Conservation (phyloP, 1,140 invertebrate species). For the Zaprionus davidi region DNA sequence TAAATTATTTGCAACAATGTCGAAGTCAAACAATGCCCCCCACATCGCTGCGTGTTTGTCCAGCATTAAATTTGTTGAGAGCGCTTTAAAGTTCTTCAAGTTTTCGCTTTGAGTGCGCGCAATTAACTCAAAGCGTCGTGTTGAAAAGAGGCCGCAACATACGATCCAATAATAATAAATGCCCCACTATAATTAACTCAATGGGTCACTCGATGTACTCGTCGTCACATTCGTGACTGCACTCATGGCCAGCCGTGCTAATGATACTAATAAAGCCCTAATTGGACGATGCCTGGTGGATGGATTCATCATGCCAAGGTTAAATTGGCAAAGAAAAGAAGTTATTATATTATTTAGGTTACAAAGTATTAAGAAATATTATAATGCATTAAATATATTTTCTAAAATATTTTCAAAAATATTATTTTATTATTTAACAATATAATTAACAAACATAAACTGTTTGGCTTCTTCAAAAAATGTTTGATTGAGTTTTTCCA, state of each 20-base stretch:
- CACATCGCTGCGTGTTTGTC: conserved; percentile 41
- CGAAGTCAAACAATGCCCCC: conserved; percentile 36
- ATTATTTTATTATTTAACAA: too few relatives aligned
- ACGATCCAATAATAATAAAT: conserved; percentile 32
- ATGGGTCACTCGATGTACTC: neutral
- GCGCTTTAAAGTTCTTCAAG: conserved; percentile 50
- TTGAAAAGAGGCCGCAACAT: conserved; percentile 12
- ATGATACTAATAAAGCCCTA: conserved; percentile 3
- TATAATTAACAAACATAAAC: too few relatives aligned
- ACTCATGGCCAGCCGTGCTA: neutral
- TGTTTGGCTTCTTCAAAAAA: too few relatives aligned
- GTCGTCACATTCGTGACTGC: conserved; percentile 16
- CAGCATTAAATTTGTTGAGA: conserved; percentile 60
- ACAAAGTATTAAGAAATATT: too few relatives aligned
- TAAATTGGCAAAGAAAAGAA: neutral
- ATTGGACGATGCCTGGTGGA: neutral
- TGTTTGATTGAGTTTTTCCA: too few relatives aligned
- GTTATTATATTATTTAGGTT: neutral
- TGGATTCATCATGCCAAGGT: neutral
- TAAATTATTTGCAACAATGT: conserved; percentile 50
- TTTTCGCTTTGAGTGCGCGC: neutral
- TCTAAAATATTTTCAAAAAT: too few relatives aligned
- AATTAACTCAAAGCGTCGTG: conserved; percentile 38
- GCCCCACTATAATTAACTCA: conserved; percentile 39
- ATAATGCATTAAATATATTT: too few relatives aligned